These are phyloP conservation scores for Scaptomyza tumidula DNA, from an alignment of 2,888 invertebrate genomes.

Conservation along the genomic window DNA sequence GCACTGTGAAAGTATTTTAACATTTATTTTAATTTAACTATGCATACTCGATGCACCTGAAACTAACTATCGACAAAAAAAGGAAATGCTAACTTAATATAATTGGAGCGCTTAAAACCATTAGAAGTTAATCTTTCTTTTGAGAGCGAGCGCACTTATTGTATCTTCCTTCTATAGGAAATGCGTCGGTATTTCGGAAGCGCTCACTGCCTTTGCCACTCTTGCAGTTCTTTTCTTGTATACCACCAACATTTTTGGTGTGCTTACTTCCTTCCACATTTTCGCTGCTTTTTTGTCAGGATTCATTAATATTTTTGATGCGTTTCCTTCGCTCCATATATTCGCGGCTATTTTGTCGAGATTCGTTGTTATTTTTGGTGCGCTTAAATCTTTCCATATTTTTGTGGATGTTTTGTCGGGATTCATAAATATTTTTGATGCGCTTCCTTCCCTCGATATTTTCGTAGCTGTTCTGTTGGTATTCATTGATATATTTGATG, in stretches of 20 bases:
- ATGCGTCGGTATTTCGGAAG: neutral
- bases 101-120: neutral
- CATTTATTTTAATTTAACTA: conserved; percentile 1
- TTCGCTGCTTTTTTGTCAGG: neutral
- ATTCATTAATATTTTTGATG: neutral
- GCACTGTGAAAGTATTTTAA: neutral
- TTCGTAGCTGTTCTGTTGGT: no score
- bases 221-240: neutral
- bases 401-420: no score
- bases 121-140: neutral
- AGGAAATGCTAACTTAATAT: neutral
- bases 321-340: neutral
- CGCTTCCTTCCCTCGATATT: no score
- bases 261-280: neutral
- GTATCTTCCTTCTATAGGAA: no score
- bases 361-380: neutral
- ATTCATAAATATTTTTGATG: no score
- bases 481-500: no score
- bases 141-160: neutral
- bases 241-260: no score
- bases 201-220: neutral
- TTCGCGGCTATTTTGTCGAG: neutral
- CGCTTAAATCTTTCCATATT: neutral
- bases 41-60: conserved; percentile 2
- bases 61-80: conserved; percentile 7